A percentile compares a stretch with the other conserved stretches of the same genome.
Evolutionary conservation across 2,113 vertebrate genomes (phyloP).

Genomic region (Canis aureus): DNA sequence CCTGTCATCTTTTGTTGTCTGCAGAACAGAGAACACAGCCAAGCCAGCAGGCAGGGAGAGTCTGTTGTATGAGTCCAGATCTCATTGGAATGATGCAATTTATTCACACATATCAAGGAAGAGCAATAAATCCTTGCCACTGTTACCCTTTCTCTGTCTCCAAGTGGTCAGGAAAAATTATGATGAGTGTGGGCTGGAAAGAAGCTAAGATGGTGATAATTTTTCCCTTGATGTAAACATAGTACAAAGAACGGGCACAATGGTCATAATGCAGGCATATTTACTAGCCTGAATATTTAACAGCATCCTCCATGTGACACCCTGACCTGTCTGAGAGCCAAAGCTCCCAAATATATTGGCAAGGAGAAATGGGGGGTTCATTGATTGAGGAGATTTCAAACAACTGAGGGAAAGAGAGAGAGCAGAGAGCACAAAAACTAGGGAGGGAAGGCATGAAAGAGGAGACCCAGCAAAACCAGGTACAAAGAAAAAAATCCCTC

Average conservation of each 20-base stretch:
- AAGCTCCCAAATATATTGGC: not conserved
- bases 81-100: conserved; percentile 61
- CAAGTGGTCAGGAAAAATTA: not conserved
- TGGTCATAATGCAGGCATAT: not conserved
- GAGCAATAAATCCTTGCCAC: conserved; percentile 62
- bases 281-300: not conserved
- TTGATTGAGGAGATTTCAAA: conserved; percentile 56
- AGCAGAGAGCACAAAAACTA: not conserved
- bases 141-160: conserved; percentile 10
- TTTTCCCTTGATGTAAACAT: not conserved
- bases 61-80: conserved; percentile 46
- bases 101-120: conserved; percentile 56
- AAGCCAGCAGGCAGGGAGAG: conserved; percentile 53
- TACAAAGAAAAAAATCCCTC: conserved; percentile 47
- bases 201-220: not conserved
- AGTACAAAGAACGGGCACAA: not conserved
- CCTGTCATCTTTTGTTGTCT: conserved; percentile 78
- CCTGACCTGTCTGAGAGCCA: not conserved
- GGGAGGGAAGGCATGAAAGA: not conserved
- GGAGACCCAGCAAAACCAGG: conserved; percentile 51
- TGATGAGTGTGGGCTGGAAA: not conserved
- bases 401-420: not conserved
- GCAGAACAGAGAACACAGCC: conserved; percentile 62
- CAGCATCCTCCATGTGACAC: not conserved
- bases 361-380: not conserved